Base-by-base conservation (phyloP, 2,888 invertebrate species). In the Mythimna impura region DNA sequence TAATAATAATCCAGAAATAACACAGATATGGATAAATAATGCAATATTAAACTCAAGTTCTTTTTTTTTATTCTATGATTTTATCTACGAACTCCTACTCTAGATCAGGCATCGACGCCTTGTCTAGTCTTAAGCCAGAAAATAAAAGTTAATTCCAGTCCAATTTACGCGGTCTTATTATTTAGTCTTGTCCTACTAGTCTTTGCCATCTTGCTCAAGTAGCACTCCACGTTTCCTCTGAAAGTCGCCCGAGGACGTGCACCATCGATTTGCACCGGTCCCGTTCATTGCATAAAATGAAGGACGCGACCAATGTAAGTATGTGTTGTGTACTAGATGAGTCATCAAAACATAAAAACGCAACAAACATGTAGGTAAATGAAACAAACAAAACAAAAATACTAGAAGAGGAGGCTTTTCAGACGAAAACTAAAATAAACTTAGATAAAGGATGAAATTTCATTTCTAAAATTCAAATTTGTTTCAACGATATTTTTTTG, bases 201-300 rank as follows among this genome's bases (percentile, higher is more conserved):
- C 14, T 40, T 61, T 22, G 61, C n/a, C 22, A 10, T 7, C n/a
- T 36, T 8, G 34, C 25, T 63, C 58, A 65, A 69, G 62, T 73
- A 30, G 9, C 47, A 58, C 36, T 73, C 57, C 57, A 73, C 64
- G 71, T 58, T 80, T 71, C 72, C 58, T 73, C 76, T 64, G 80
- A 72, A 83, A 76, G 66, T 73, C 61, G 73, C 17, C 64, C 63
- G 69, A 67, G 71, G 73, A 73, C 66, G 71, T 73, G 81, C 69
- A 61, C 54, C 84, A 62, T 73, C 71, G 71, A 79, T 82, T 78
- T 68, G 68, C 62, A 30, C 47, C 64, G 70, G 70, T 74, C 54
- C 70, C 67, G 83, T 79, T 83, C 70, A 70, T 65, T 65, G 58
- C 65, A 73, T 82, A 73, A 69, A 69, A 79, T 73, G 80, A 80